Percentiles rank a stretch among this genome's conserved stretches.
Conservation (phyloP, 1,140 invertebrate genomes). For the Bombus fervidus region DNA sequence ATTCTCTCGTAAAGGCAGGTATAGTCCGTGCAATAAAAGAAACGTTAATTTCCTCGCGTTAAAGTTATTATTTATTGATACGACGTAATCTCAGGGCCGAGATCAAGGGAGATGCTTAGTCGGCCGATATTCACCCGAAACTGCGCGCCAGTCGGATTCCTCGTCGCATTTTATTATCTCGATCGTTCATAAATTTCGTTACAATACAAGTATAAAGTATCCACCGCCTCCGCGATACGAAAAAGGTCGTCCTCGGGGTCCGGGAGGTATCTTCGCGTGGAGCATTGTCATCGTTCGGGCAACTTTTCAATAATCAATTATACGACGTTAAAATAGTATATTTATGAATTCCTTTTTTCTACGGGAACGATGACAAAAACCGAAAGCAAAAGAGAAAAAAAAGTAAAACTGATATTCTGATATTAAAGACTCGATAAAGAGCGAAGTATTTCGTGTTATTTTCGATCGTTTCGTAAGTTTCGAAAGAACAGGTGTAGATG, state of each 20-base stretch:
- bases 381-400: not conserved
- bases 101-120: conserved; percentile 58
- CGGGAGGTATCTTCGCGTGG: conserved; percentile 28
- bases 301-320: conserved; percentile 50
- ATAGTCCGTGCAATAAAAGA: conserved; percentile 35
- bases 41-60: conserved; percentile 50
- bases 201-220: conserved; percentile 74
- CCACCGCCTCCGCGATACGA: conserved; percentile 46
- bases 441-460: not conserved
- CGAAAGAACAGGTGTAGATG: conserved; percentile 6
- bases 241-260: conserved; percentile 39
- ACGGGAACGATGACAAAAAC: not conserved
- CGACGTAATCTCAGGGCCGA: conserved; percentile 67
- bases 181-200: conserved; percentile 79
- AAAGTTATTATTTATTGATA: conserved; percentile 73
- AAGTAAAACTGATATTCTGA: not conserved
- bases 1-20: conserved; percentile 6
- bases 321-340: conserved; percentile 42
- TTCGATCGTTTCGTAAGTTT: not conserved
- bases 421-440: conserved; percentile 6
- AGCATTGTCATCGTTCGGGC: conserved; percentile 51
- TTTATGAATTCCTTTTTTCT: conserved; percentile 13
- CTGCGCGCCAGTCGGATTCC: conserved; percentile 58
- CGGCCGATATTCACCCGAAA: conserved; percentile 68
- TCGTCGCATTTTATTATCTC: conserved; percentile 75